Percentiles rank a stretch among this genome's conserved stretches.
These are phyloP conservation scores for Macropis europaea DNA, from an alignment of 2,888 invertebrate species.

Conservation along the genomic window DNA sequence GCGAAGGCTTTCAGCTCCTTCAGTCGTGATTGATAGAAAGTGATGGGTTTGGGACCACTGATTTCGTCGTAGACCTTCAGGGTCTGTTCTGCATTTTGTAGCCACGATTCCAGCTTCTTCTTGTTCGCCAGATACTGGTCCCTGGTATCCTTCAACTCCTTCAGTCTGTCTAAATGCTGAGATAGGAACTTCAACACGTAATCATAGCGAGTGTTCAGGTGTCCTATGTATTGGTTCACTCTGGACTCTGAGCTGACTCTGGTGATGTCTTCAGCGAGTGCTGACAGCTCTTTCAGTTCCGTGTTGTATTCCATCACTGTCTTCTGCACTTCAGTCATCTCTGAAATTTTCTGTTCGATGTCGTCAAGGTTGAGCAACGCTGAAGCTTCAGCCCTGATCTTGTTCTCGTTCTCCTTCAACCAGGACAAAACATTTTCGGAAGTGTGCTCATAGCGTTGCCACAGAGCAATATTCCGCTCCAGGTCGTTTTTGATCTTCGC, in stretches of 20 bases:
- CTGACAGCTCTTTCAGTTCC: constrained; percentile 85
- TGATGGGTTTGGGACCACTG: constrained; percentile 88
- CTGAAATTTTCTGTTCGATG: constrained; percentile 86
- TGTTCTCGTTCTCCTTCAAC: constrained; percentile 90
- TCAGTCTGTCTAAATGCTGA: constrained; percentile 86
- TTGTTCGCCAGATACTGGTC: constrained; percentile 85
- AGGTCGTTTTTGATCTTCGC: constrained; percentile 85
- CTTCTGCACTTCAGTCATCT: constrained; percentile 84
- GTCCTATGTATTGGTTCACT: constrained; percentile 89
- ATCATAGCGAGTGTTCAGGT: constrained; percentile 88
- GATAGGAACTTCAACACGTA: constrained; percentile 87
- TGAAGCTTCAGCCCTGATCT: constrained; percentile 87
- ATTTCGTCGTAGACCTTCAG: constrained; percentile 87
- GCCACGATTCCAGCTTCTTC: constrained; percentile 88
- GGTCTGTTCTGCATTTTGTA: constrained; percentile 87
- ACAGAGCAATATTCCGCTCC: constrained; percentile 87
- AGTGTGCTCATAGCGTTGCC: constrained; percentile 90
- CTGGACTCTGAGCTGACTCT: constrained; percentile 91
- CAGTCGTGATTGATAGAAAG: constrained; percentile 85
- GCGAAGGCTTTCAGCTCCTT: constrained; percentile 88
- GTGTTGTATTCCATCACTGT: constrained; percentile 85
- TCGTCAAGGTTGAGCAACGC: constrained; percentile 86
- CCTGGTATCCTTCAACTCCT: constrained; percentile 87
- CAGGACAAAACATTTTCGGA: constrained; percentile 88
- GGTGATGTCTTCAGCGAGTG: constrained; percentile 87